phyloP scores from a whole-genome alignment of 2,888 invertebrate genomes.

The Melanostoma mellinum region DNA sequence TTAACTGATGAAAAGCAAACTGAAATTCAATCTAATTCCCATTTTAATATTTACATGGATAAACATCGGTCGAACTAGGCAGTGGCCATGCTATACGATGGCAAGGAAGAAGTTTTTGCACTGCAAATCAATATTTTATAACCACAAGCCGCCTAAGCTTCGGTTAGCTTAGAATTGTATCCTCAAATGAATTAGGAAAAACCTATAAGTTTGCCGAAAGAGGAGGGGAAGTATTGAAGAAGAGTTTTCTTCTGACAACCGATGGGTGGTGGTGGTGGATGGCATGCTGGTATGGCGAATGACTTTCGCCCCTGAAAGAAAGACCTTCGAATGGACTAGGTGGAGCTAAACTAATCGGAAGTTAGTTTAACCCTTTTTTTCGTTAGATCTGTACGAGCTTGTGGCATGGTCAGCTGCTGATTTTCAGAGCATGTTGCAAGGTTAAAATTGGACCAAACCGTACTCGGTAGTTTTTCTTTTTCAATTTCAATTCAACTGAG shows the following conservation, averaged over 20 bases:
- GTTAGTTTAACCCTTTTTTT: slow-evolving; percentile 44
- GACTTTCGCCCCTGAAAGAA: slow-evolving; percentile 39
- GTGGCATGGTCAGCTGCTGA: slow-evolving; percentile 15
- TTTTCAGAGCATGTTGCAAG: slow-evolving; percentile 27
- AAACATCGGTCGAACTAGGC: slow-evolving; percentile 49
- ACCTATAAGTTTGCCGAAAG: slow-evolving; percentile 30
- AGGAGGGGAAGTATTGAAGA: slow-evolving; percentile 2
- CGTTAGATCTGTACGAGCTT: slow-evolving; percentile 17
- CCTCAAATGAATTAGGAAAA: slow-evolving; percentile 53
- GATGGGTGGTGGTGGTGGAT: neutral
- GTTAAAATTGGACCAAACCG: slow-evolving; percentile 45
- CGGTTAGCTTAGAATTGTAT: slow-evolving; percentile 16
- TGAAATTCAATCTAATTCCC: slow-evolving; percentile 72
- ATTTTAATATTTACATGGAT: slow-evolving; percentile 72
- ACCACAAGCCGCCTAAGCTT: slow-evolving; percentile 48
- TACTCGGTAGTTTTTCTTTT: slow-evolving; percentile 25
- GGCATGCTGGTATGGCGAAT: slow-evolving; percentile 6
- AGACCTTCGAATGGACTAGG: slow-evolving; percentile 33
- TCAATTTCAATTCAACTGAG: slow-evolving; percentile 37
- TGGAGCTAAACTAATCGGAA: slow-evolving; percentile 45
- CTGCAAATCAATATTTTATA: slow-evolving; percentile 68
- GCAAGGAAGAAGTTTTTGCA: slow-evolving; percentile 41
- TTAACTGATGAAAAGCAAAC: slow-evolving; percentile 71
- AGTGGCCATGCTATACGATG: neutral
- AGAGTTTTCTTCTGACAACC: slow-evolving; percentile 21